Evolutionary conservation across 1,140 invertebrate genomes (phyloP), one percentile per base, ranked within the genome.

Genomic region (Heliconius hewitsoni): DNA sequence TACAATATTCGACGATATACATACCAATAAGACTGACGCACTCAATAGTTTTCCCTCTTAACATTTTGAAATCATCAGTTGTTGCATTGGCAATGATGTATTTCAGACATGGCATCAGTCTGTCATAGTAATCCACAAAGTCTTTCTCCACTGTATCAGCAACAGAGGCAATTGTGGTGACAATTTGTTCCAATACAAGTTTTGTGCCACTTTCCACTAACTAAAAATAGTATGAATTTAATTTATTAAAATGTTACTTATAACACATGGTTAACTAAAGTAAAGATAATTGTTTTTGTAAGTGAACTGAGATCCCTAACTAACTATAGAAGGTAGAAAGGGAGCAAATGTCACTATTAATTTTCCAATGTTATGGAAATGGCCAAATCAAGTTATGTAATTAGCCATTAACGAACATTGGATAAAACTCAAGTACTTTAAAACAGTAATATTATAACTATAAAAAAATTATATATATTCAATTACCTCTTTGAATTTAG

Each of bases 71-170:
- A 87, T 99, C 98, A 34, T 97, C 96, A 1, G 97, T 97, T 81
- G 96, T 98, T 4, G 98, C 98, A 95, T 99, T 98, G 90, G 98
- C 96, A 84, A 99, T 99, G 66, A 99, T 99, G 88, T 98, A 99
- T 93, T 99, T 99, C 39, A 99, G 95, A 90, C 97, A 98, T 0
- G 98, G 98, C 97, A 99, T 99, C 81, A 99, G 95, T 52, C 98
- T 96, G 86, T 97, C 96, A 82, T 98, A 98, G 89, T 97, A 97
- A 1, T 93, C 86, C 5, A 97, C 96, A 94, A 99, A 99, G 87
- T 99, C 98, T 87, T 99, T 98, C 93, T 99, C 98, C 8, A 98
- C 98, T 0, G 99, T 99, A 92, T 99, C 99, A n/a, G 99, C 99
- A 9, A 99, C 98, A 8, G 99, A 99, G 9, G 99, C 99, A 73